Conservation (phyloP, 2,888 invertebrate genomes). For the Ophraella communa region DNA sequence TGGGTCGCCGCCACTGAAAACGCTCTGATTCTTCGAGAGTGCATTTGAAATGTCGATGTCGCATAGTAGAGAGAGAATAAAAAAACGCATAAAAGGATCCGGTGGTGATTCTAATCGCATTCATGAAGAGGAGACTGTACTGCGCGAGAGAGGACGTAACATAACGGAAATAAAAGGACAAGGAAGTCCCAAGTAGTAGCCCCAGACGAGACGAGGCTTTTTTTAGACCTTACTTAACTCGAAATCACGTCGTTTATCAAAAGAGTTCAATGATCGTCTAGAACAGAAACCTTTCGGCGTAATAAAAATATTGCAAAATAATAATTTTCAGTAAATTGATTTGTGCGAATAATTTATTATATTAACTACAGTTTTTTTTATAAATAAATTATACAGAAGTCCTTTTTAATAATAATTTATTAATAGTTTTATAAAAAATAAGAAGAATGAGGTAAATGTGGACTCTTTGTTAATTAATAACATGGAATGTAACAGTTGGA, state of each 20-base stretch:
- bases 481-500: too few relatives aligned
- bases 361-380: background rate
- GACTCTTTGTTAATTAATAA: too few relatives aligned
- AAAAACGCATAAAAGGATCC: slow-evolving; percentile 31
- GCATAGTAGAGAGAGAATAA: slow-evolving; percentile 27
- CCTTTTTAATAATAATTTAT: background rate
- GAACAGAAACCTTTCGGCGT: background rate
- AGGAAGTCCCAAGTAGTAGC: slow-evolving; percentile 31
- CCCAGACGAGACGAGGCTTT: slow-evolving; percentile 18
- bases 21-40: slow-evolving; percentile 8
- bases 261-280: slow-evolving; percentile 27
- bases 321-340: too few relatives aligned
- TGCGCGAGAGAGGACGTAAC: slow-evolving; percentile 22
- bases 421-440: too few relatives aligned
- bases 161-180: slow-evolving; percentile 35
- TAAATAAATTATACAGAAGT: too few relatives aligned
- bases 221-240: slow-evolving; percentile 27
- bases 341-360: background rate
- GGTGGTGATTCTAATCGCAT: slow-evolving; percentile 27
- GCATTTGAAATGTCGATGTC: slow-evolving; percentile 13
- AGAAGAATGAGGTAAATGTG: too few relatives aligned
- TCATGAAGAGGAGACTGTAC: slow-evolving; percentile 19
- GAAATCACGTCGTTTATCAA: slow-evolving; percentile 9
- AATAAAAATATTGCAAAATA: background rate
- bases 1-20: slow-evolving; percentile 3